Percentiles rank a stretch among this genome's conserved stretches.
Conservation (phyloP, 2,113 vertebrate genomes). For the Noctilio leporinus region DNA sequence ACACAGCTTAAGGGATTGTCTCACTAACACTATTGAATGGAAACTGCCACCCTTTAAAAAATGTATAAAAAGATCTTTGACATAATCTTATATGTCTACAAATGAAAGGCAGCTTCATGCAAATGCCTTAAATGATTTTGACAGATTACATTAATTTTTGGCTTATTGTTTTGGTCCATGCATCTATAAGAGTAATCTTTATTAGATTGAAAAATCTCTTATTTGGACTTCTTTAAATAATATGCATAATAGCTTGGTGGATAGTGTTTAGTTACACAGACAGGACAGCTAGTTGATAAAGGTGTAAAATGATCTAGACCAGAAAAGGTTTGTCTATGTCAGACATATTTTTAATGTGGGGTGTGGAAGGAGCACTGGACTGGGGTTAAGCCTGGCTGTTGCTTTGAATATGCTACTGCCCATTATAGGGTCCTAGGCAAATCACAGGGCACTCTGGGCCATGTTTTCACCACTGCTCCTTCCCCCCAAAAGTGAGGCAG, state of each 20-base stretch:
- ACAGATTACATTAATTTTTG: slow-evolving; percentile 67
- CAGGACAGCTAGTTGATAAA: slow-evolving; percentile 64
- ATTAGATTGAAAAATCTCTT: slow-evolving; percentile 58
- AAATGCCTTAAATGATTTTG: slow-evolving; percentile 66
- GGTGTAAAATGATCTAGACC: slow-evolving; percentile 33
- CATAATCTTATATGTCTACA: slow-evolving; percentile 83
- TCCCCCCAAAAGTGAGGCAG: neutral
- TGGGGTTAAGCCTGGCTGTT: neutral
- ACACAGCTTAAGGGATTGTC: slow-evolving; percentile 83
- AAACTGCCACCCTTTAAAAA: slow-evolving; percentile 87
- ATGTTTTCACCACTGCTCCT: neutral
- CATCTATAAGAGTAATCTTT: slow-evolving; percentile 69
- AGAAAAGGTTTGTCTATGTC: slow-evolving; percentile 38
- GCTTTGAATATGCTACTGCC: neutral
- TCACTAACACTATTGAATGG: slow-evolving; percentile 80
- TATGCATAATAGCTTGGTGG: slow-evolving; percentile 46
- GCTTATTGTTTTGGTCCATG: slow-evolving; percentile 61
- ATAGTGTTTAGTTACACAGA: slow-evolving; percentile 50
- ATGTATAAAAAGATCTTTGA: slow-evolving; percentile 84
- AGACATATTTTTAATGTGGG: neutral
- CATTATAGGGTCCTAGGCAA: neutral
- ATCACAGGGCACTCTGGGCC: neutral
- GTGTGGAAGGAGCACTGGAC: neutral
- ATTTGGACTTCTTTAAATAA: slow-evolving; percentile 61
- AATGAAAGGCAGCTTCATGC: slow-evolving; percentile 70